Base-by-base conservation (phyloP, 1,140 invertebrate genomes). In the Drosophila ogumai region DNA sequence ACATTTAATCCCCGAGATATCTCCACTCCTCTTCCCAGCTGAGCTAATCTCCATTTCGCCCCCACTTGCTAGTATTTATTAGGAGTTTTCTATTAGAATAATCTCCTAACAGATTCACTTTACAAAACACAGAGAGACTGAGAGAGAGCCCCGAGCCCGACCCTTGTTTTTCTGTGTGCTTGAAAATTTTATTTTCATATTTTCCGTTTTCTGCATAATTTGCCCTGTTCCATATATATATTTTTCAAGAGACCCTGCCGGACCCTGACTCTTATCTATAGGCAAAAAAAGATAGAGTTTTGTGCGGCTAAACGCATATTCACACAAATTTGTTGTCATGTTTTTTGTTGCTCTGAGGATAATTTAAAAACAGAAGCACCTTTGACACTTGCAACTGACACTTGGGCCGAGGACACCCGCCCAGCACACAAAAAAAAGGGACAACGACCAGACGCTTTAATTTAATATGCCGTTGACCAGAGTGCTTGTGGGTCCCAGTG, bases 371-470 rank as follows among this genome's bases (percentile, higher is more conserved):
- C 74, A 90, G 78, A 71, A 72, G 85, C 85, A 88, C 85, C 84
- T 88, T 88, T 88, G 85, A 88, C 85, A 88, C 84, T 88, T 88
- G 84, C 84, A 85, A 88, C 77, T 88, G 84, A 88, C 84, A 88
- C 84, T 88, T 80, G 77, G 72, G 71, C 61, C 36, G 57, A 69
- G 41, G 36, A 67, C 55, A 40, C 22, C 58, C 55, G 32, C 17
- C 58, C 58, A 50, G 34, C 25, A 52, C 22, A 28, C 25, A 49
- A 15, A 65, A 71, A 46, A 41, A 52, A 44, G 46, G 64, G 49
- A 58, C 47, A 43, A 67, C 69, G 58, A 63, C 67, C 25, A 77
- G 81, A 88, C 85, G 68, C 84, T 90, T 90, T 88, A 88, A 90
- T 88, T 88, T 88, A 88, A 88, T 88, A 88, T 88, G 84, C 85